Percentiles rank a stretch among this genome's conserved stretches.
Evolutionary conservation across 2,888 invertebrate genomes (phyloP).

Genomic region (Quadriops clusia): DNA sequence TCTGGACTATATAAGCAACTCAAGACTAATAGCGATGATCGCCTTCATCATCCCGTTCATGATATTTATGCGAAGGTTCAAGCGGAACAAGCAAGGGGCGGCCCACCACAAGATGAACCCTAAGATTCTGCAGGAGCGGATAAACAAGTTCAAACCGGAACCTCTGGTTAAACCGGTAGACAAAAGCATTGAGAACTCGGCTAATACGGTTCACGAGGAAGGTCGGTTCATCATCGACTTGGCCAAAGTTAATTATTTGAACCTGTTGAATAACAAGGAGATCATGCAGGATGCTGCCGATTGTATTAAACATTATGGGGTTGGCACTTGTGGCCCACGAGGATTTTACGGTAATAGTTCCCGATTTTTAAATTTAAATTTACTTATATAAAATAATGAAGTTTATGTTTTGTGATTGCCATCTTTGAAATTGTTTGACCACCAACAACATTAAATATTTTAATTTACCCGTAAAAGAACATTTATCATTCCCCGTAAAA

Average conservation of each 20-base stretch:
- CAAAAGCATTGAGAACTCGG: conserved; percentile 17
- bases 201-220: too few relatives aligned
- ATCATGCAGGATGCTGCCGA: conserved; percentile 66
- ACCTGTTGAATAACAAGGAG: conserved; percentile 59
- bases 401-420: background rate
- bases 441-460: too few relatives aligned
- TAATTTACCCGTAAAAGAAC: too few relatives aligned
- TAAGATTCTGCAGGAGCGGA: background rate
- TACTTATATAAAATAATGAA: conserved; percentile 1
- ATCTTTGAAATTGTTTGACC: background rate
- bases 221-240: too few relatives aligned
- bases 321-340: conserved; percentile 93
- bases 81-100: too few relatives aligned
- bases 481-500: too few relatives aligned
- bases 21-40: too few relatives aligned
- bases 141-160: conserved; percentile 2
- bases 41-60: too few relatives aligned
- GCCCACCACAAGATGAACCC: too few relatives aligned
- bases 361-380: background rate
- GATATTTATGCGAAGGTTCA: too few relatives aligned
- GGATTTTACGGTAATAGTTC: conserved; percentile 77
- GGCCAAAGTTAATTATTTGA: conserved; percentile 69
- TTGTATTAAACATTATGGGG: conserved; percentile 80
- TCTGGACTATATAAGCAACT: too few relatives aligned
- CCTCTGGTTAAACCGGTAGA: conserved; percentile 3